Percentiles rank a stretch among this genome's conserved stretches.
Conservation (phyloP, 2,113 vertebrate species). For the Pelecanoides urinatrix region DNA sequence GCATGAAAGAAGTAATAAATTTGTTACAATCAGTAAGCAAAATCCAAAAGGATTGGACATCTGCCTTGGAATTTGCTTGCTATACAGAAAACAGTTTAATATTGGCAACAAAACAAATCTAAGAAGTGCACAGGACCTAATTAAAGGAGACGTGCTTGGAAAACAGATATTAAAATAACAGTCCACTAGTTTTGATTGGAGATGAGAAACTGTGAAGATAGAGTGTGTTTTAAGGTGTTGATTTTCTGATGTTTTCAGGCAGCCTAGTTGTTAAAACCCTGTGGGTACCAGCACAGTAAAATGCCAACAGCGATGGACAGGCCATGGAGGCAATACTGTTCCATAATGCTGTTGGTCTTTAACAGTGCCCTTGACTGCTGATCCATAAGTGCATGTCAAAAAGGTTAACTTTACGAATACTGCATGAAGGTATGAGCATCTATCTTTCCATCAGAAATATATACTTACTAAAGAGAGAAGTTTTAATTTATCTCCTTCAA, state of each 20-base stretch:
- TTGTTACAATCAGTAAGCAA: slow-evolving; percentile 46
- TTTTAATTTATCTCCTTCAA: not conserved
- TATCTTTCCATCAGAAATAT: not conserved
- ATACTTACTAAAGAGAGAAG: not conserved
- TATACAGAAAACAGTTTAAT: slow-evolving; percentile 47
- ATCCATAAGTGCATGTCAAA: not conserved
- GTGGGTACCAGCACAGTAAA: not conserved
- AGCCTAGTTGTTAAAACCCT: not conserved
- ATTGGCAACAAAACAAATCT: slow-evolving; percentile 48
- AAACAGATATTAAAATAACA: slow-evolving; percentile 34
- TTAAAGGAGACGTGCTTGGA: slow-evolving; percentile 53
- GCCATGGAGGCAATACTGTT: not conserved
- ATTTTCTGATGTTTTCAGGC: not conserved
- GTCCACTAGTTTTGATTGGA: not conserved
- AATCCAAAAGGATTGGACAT: slow-evolving; percentile 57
- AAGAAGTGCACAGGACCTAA: slow-evolving; percentile 33
- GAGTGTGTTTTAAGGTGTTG: not conserved
- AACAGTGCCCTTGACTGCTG: not conserved
- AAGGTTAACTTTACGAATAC: not conserved
- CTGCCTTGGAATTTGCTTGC: slow-evolving; percentile 51
- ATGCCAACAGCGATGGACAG: not conserved
- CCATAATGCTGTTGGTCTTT: not conserved
- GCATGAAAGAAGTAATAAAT: slow-evolving; percentile 31
- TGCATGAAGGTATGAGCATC: not conserved
- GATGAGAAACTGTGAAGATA: not conserved